These are phyloP conservation scores for Agapornis roseicollis DNA, from an alignment of 2,113 vertebrate species.

Conservation along the genomic window DNA sequence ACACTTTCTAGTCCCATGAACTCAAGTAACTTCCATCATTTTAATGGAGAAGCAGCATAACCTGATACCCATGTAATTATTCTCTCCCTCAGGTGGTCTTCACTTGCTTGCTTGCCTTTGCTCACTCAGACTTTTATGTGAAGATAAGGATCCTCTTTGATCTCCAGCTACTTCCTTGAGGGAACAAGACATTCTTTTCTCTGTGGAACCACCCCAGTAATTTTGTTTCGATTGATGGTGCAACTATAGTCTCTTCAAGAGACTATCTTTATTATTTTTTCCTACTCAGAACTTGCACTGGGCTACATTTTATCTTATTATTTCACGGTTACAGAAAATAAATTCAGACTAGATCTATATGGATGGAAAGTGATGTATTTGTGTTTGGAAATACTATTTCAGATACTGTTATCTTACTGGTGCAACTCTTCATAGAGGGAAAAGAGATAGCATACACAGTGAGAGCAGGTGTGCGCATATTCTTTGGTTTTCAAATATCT, in stretches of 20 bases:
- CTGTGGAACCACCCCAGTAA: neutral
- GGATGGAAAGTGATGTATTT: neutral
- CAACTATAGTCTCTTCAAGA: neutral
- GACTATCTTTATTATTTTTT: neutral
- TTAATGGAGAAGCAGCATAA: neutral
- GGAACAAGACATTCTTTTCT: neutral
- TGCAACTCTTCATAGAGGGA: neutral
- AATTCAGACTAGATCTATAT: neutral
- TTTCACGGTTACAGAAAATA: neutral
- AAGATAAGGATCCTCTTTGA: conserved; percentile 44
- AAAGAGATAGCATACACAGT: neutral
- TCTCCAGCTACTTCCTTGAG: neutral
- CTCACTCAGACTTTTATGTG: neutral
- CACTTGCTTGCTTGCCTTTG: neutral
- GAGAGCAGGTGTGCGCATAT: rapidly evolving
- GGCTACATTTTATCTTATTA: neutral
- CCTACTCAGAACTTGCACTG: neutral
- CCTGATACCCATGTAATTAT: conserved; percentile 24
- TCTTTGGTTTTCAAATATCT: neutral
- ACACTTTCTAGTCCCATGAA: neutral
- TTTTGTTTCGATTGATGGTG: neutral
- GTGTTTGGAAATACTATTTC: neutral
- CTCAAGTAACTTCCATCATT: neutral
- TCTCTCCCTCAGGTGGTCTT: conserved; percentile 37
- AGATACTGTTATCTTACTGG: neutral